Evolutionary conservation across 2,113 vertebrate species (phyloP).

Genomic region (Solea senegalensis): DNA sequence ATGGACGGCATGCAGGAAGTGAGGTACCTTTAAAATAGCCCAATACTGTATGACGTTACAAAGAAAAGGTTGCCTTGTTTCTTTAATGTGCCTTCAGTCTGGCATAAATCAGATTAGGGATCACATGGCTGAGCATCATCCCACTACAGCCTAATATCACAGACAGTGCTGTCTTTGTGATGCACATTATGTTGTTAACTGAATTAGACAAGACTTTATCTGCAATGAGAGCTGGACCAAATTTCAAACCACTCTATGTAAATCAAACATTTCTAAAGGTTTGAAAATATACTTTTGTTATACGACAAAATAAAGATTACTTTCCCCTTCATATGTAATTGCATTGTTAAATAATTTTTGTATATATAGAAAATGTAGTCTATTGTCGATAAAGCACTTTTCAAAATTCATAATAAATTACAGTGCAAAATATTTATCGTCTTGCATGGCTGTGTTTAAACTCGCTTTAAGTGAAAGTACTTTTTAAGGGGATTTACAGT

Average conservation of each 20-base stretch:
- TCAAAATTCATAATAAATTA: too few species aligned
- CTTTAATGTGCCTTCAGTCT: not conserved
- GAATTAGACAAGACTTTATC: not conserved
- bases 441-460: too few species aligned
- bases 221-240: not conserved
- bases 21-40: conserved; percentile 19
- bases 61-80: not conserved
- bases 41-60: conserved; percentile 3
- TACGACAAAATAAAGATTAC: not conserved
- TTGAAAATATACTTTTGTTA: not conserved
- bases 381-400: too few species aligned
- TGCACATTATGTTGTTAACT: not conserved
- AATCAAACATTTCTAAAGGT: not conserved
- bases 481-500: not conserved
- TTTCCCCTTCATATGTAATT: too few species aligned
- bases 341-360: too few species aligned
- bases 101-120: conserved; percentile 28
- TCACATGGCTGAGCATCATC: conserved; percentile 23
- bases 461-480: too few species aligned
- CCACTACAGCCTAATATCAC: not conserved
- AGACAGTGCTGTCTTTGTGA: not conserved
- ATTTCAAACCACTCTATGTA: not conserved
- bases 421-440: too few species aligned
- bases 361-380: too few species aligned
- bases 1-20: not conserved